Percentiles rank a stretch among this genome's conserved stretches.
Evolutionary conservation across 2,888 invertebrate genomes (phyloP).

Genomic region (Ceramica pisi): DNA sequence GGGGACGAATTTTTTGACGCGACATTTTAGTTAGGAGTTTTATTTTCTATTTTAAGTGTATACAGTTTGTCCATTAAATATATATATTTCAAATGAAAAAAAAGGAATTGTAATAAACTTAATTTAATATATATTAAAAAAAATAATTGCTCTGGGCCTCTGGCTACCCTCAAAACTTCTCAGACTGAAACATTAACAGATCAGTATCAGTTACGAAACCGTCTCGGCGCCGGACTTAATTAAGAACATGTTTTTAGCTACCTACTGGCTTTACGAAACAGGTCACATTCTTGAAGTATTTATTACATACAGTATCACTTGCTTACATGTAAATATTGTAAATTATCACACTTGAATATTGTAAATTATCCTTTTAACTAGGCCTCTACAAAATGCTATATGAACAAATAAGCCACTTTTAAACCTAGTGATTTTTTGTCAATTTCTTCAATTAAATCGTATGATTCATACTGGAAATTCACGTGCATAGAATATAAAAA

Average conservation of each 20-base stretch:
- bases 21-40: too few relatives aligned
- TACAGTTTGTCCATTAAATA: too few relatives aligned
- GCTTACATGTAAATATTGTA: conserved; percentile 41
- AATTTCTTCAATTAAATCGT: not conserved
- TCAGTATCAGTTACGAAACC: conserved; percentile 56
- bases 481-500: not conserved
- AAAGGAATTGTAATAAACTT: too few relatives aligned
- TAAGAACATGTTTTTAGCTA: conserved; percentile 57
- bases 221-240: conserved; percentile 60
- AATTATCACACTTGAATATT: conserved; percentile 15
- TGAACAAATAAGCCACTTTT: too few relatives aligned
- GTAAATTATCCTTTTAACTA: conserved; percentile 14
- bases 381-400: not conserved
- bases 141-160: too few relatives aligned
- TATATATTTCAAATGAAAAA: too few relatives aligned
- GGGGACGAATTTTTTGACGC: too few relatives aligned
- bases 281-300: conserved; percentile 53
- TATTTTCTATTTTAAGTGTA: too few relatives aligned
- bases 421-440: not conserved
- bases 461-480: not conserved
- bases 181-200: conserved; percentile 46
- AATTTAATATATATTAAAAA: too few relatives aligned
- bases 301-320: conserved; percentile 40
- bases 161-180: not conserved
- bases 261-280: conserved; percentile 41